Conservation (phyloP, 2,888 invertebrate species). For the Micoletzkya japonica region DNA sequence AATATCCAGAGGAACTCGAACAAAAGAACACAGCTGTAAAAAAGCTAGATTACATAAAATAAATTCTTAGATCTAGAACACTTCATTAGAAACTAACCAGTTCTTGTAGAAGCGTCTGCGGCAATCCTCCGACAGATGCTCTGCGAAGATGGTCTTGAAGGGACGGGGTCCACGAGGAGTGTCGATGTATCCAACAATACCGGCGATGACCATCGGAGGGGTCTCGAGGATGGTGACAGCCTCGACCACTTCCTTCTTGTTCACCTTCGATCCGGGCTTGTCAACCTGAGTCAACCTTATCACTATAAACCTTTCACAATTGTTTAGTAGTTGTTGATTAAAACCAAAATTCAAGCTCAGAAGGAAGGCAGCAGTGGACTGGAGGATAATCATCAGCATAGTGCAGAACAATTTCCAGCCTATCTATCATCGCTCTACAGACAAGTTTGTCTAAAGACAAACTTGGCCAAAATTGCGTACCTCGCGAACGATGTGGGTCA, state of each 20-base stretch:
- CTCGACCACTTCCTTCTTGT: conserved; percentile 99
- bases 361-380: conserved; percentile 32
- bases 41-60: background rate
- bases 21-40: background rate
- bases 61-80: too few species aligned
- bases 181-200: conserved; percentile 94
- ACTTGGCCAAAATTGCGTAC: conserved; percentile 65
- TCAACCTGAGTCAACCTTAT: conserved; percentile 44
- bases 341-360: conserved; percentile 15
- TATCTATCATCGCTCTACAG: conserved; percentile 86
- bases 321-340: conserved; percentile 92
- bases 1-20: conserved; percentile 25
- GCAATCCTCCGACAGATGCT: conserved; percentile 97
- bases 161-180: conserved; percentile 95
- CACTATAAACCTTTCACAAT: background rate
- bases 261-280: conserved; percentile 78
- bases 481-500: conserved; percentile 98
- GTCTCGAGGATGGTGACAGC: conserved; percentile 97
- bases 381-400: conserved; percentile 23
- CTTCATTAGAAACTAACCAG: conserved; percentile 77
- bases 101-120: conserved; percentile 99
- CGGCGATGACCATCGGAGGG: conserved; percentile 96
- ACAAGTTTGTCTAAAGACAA: background rate
- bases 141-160: conserved; percentile 94
- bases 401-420: conserved; percentile 75